Base-by-base conservation (phyloP, 2,888 invertebrate species). In the Lamproptera curius region DNA sequence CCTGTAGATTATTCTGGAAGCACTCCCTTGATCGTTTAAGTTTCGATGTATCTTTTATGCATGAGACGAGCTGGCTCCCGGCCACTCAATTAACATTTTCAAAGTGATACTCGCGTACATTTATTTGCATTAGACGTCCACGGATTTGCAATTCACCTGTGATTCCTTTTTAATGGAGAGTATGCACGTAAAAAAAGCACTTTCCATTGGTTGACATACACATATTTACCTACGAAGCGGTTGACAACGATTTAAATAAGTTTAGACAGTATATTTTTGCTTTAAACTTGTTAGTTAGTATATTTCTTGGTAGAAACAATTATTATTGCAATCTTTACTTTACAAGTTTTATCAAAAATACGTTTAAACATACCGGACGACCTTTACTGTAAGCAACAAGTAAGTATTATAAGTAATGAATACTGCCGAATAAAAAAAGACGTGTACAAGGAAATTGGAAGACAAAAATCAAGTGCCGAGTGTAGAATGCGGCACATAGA, bases 11-110 rank as follows among this genome's bases (percentile, higher is more conserved):
- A 10, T 39, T 10, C 39, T 39, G 13, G 40, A 16, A 40, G n/a
- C 28, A 31, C 11, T 16, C 28, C 31, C 26, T 40, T n/a, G 11
- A 26, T 23, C 16, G 31, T 28, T 31, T 13, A 16, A 40, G 28
- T 28, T 40, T 31, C 16, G n/a, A 40, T n/a, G 28, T 14, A 40
- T 40, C 31, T 40, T 31, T 40, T 40, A 40, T 40, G 40, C 31
- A 40, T 40, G 31, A 40, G 35, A n/a, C 35, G 14, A 15, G 13
- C 23, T 16, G 6, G 15, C 14, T 23, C 23, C 13, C 23, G 38
- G 28, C 39, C 39, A 26, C 39, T 26, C 39, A 26, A 31, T 23
- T 40, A 40, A 16, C 40, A 40, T 40, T 40, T 31, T 31, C 40
- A 10, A 28, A 40, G 13, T 31, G 40, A 40, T 16, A 40, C 40